Evolutionary conservation across 1,140 invertebrate species (phyloP).

Genomic region (Brevipalpus yothersi): DNA sequence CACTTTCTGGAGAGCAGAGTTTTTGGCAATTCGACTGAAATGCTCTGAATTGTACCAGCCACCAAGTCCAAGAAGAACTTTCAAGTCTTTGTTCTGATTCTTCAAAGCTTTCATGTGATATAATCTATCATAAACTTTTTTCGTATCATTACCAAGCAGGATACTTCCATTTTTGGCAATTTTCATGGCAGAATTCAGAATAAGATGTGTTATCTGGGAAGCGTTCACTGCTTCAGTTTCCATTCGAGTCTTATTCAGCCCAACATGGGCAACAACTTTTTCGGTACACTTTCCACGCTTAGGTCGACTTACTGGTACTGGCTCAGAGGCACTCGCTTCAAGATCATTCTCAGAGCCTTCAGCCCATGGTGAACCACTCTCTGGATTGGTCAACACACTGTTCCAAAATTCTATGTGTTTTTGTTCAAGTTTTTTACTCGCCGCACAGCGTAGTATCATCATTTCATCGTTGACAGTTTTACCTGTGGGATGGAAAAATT

Average conservation of each 20-base stretch:
- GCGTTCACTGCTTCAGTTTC: not conserved
- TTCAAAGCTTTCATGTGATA: slow-evolving; percentile 11
- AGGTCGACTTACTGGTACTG: not conserved
- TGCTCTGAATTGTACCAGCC: slow-evolving; percentile 17
- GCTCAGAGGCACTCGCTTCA: not conserved
- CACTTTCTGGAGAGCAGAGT: slow-evolving; percentile 7
- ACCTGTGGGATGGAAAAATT: not conserved
- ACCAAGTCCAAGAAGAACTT: slow-evolving; percentile 15
- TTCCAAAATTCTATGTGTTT: not conserved
- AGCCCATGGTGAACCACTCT: not conserved
- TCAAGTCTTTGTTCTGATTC: slow-evolving; percentile 9
- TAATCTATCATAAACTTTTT: not conserved
- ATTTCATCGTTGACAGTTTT: not conserved
- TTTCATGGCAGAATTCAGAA: slow-evolving; percentile 6
- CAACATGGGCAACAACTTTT: not conserved
- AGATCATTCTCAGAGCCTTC: not conserved
- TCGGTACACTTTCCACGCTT: not conserved
- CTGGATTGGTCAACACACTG: not conserved
- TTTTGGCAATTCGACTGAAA: slow-evolving; percentile 12
- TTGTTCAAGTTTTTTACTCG: not conserved
- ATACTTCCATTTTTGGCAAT: slow-evolving; percentile 11
- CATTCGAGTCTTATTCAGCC: not conserved
- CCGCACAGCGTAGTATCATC: not conserved
- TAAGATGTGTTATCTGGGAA: not conserved
- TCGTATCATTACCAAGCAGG: not conserved